phyloP scores from a whole-genome alignment of 2,113 vertebrate species.

The Hylia prasina region DNA sequence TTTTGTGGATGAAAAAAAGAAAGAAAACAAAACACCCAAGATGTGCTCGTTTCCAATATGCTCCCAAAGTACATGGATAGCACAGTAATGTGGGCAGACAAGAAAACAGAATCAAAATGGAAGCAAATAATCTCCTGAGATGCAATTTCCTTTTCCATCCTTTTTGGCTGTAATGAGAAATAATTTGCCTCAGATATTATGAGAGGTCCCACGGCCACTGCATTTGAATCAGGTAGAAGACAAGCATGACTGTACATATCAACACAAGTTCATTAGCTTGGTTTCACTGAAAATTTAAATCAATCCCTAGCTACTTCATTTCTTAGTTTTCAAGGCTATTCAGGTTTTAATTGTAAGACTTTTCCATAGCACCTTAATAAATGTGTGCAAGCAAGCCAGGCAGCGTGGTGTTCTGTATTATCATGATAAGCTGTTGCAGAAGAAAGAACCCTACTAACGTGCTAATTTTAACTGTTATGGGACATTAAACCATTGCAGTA shows the following conservation, averaged over 20 bases:
- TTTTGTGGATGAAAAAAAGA: neutral
- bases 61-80: neutral
- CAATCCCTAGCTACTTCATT: neutral
- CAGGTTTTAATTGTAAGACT: slow-evolving; percentile 10
- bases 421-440: slow-evolving; percentile 1
- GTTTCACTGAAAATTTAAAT: slow-evolving; percentile 5
- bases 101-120: neutral
- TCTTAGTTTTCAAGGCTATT: neutral
- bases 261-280: slow-evolving; percentile 31
- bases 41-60: neutral
- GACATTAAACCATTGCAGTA: slow-evolving; percentile 1
- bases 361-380: slow-evolving; percentile 8
- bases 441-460: slow-evolving; percentile 1
- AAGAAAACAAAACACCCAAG: neutral
- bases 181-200: neutral
- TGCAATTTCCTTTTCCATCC: neutral
- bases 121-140: neutral
- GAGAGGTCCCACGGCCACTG: neutral
- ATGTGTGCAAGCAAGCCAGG: neutral
- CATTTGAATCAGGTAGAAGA: neutral
- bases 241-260: slow-evolving; percentile 17
- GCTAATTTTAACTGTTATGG: slow-evolving; percentile 45
- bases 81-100: neutral
- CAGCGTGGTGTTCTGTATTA: neutral
- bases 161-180: neutral